Percentiles rank a stretch among this genome's conserved stretches.
These are phyloP conservation scores for Spilogale gracilis DNA, from an alignment of 2,113 vertebrate species.

Conservation along the genomic window DNA sequence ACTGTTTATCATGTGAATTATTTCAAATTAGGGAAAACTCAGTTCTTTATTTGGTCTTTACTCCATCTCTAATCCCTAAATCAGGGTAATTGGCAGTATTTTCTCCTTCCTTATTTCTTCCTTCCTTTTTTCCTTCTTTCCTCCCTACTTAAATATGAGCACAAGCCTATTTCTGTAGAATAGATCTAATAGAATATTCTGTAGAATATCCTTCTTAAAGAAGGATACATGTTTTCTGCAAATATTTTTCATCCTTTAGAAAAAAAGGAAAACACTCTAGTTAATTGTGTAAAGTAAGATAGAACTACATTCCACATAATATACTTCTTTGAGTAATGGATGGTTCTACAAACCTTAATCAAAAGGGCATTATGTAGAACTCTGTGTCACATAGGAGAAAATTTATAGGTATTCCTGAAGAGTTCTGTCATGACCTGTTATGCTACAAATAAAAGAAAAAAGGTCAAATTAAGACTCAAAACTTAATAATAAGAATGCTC, in stretches of 20 bases:
- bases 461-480: neutral
- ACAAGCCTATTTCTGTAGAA: neutral
- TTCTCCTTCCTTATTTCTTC: neutral
- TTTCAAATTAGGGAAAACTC: neutral
- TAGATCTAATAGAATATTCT: no score
- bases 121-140: neutral
- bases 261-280: neutral
- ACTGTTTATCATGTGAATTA: neutral
- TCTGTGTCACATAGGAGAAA: neutral
- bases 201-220: neutral
- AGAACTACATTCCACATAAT: neutral
- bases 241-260: constrained; percentile 47
- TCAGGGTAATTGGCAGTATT: neutral
- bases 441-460: constrained; percentile 22
- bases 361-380: neutral
- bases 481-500: neutral
- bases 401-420: neutral
- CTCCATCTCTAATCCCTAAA: neutral
- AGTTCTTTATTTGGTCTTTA: neutral
- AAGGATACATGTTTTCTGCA: neutral
- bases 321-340: constrained; percentile 7
- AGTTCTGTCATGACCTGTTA: neutral
- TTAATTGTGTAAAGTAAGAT: neutral
- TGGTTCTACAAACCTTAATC: neutral
- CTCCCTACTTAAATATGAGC: neutral